Conservation (phyloP, 2,888 invertebrate species). For the Drosophila picticornis region DNA sequence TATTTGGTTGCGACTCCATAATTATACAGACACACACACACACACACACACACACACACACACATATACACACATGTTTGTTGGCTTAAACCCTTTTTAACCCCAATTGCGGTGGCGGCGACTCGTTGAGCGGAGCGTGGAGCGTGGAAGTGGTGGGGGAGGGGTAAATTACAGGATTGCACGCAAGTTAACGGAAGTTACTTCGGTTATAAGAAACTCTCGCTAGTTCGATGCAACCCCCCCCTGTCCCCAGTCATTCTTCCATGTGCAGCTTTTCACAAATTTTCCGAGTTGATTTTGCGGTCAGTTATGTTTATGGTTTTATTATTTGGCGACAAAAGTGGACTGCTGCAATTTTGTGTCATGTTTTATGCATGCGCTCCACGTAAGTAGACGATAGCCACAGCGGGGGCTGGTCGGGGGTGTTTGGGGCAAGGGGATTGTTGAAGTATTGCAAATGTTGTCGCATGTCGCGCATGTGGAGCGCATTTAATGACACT, state of each 20-base stretch:
- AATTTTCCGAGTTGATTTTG: slow-evolving; percentile 52
- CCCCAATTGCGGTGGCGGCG: slow-evolving; percentile 58
- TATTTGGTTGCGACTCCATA: slow-evolving; percentile 65
- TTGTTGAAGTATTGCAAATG: slow-evolving; percentile 54
- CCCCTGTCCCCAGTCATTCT: background rate
- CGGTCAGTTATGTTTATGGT: slow-evolving; percentile 74
- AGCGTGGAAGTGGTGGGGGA: background rate
- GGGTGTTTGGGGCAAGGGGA: background rate
- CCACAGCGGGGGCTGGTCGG: background rate
- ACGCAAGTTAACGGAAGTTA: slow-evolving; percentile 75
- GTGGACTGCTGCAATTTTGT: slow-evolving; percentile 61
- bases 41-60: slow-evolving; percentile 15
- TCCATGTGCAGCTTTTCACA: background rate
- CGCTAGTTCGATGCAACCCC: slow-evolving; percentile 6
- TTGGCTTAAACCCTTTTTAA: slow-evolving; percentile 76
- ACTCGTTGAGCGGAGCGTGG: too few species aligned
- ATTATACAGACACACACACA: slow-evolving; percentile 60
- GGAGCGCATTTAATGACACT: slow-evolving; percentile 85
- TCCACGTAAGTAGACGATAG: slow-evolving; percentile 19
- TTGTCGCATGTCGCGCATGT: slow-evolving; percentile 71
- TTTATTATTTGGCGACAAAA: slow-evolving; percentile 68
- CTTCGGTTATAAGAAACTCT: slow-evolving; percentile 54
- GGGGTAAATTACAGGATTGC: slow-evolving; percentile 69
- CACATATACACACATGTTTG: background rate
- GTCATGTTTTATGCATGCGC: slow-evolving; percentile 66